A percentile compares a stretch with the other conserved stretches of the same genome.
Conservation (phyloP, 2,113 vertebrate species). For the Sminthopsis crassicaudata region DNA sequence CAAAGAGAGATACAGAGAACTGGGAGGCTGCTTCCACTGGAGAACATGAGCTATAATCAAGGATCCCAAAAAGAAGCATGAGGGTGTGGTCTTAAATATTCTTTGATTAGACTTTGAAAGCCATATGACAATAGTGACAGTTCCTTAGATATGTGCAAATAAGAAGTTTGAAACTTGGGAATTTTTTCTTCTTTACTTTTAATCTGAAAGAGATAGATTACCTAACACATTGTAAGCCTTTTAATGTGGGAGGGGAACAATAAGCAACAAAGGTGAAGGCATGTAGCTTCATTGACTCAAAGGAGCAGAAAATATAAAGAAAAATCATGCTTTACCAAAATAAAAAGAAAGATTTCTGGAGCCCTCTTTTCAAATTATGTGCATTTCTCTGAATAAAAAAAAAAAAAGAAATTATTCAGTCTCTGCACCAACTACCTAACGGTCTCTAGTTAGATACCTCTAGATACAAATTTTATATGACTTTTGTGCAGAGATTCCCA, state of each 20-base stretch:
- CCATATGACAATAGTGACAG: neutral
- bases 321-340: neutral
- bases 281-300: conserved; percentile 27
- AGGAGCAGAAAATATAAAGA: conserved; percentile 33
- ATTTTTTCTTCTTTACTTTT: conserved; percentile 35
- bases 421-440: neutral
- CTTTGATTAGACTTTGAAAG: neutral
- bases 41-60: neutral
- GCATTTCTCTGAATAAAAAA: neutral
- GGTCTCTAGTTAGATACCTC: neutral
- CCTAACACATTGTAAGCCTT: neutral
- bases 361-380: neutral
- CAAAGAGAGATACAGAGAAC: neutral
- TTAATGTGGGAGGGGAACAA: conserved; percentile 31
- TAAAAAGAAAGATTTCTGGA: conserved; percentile 21
- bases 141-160: conserved; percentile 30
- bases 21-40: neutral
- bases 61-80: neutral
- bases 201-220: conserved; percentile 24
- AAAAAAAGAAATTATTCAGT: neutral
- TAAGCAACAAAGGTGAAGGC: neutral
- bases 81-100: neutral
- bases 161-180: conserved; percentile 38
- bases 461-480: conserved; percentile 4
- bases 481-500: conserved; percentile 1